Evolutionary conservation across 2,888 invertebrate species (phyloP), one percentile per base, ranked within the genome.

Genomic region (Drosophila kambysellisi): DNA sequence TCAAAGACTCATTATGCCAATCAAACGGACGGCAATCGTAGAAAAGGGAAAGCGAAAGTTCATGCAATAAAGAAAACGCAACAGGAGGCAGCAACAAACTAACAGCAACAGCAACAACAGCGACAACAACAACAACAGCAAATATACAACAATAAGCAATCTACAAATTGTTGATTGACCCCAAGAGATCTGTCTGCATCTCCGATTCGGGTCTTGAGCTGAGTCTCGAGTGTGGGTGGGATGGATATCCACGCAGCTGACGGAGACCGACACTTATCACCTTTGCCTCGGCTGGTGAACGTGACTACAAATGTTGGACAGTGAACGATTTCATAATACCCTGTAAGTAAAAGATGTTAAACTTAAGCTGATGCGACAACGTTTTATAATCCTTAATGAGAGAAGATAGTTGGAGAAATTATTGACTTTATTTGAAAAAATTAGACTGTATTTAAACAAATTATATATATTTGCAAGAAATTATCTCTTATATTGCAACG

Each of bases 11-110:
- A 82, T 75, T 74, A 75, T 75, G 77, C 78, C 82, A 74, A 81
- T 80, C 79, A 81, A 84, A 75, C 50, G 66, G 60, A 62, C 77
- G 69, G 63, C 64, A 64, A 77, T 65, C 66, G 58, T 66, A 68
- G 56, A 79, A 83, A 81, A 76, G 89, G 87, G 86, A 88, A 88
- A 89, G 88, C 85, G 87, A 88, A 83, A 89, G 85, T 83, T 79
- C 71, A 72, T 73, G 74, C 64, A 73, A 72, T 74, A 64, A 74
- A 71, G 75, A 88, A 82, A 85, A 69, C 73, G 60, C 76, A 79
- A 68, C 88, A 83, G 88, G 85, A 82, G 83, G 74, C 70, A 71
- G 46, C 60, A 43, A 37, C 63, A 58, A 74, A 30, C 41, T 64
- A 73, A 41, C 33, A 71, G 59, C 58, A 67, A 67, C 57, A 30